Evolutionary conservation across 2,888 invertebrate species (phyloP), one percentile per base, ranked within the genome.

Genomic region (Alviniconcha strummeri): DNA sequence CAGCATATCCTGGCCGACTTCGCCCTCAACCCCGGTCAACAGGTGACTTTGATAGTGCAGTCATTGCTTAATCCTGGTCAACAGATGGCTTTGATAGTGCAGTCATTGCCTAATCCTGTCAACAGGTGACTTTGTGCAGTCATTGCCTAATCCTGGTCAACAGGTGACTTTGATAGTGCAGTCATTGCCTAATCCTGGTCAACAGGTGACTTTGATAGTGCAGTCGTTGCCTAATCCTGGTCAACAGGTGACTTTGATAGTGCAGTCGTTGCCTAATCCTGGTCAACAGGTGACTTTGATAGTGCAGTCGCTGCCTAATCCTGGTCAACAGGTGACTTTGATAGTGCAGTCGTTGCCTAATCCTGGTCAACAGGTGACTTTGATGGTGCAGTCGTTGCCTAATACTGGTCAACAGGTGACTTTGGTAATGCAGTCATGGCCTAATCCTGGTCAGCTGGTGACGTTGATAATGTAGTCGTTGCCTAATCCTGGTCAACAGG

Each of bases 1-100:
- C 90, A 92, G 79, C 91, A 91, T 82, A 90, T 92, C 55, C 87
- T 93, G 84, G 88, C 88, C 6, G 93, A 93, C 85, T 92, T 93
- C 84, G 88, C 87, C 1, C 88, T 93, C 9, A 91, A 91, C 80
- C 92, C 92, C 0, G 88, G 91, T 11, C 88, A 57, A 15, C n/a
- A 80, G 80, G 69, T 60, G 55, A 15, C 79, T 17, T 64, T 79
- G 79, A 64, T 81, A 74, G 72, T 80, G 75, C 83, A 86, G 57
- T 84, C 84, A 17, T 86, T 93, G 67, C 74, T 4, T 36, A 36
- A 36, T 36, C 36, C 36, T 36, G 36, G 36, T 36, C 36, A 36
- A 36, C 36, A 36, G 36, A 3, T 36, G 36, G 3, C 36, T 36
- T 36, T 36, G 36, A 36, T 36, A 36, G 36, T 36, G 36, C 36